Evolutionary conservation across 2,113 vertebrate species (phyloP).

Genomic region (Pavo muticus): DNA sequence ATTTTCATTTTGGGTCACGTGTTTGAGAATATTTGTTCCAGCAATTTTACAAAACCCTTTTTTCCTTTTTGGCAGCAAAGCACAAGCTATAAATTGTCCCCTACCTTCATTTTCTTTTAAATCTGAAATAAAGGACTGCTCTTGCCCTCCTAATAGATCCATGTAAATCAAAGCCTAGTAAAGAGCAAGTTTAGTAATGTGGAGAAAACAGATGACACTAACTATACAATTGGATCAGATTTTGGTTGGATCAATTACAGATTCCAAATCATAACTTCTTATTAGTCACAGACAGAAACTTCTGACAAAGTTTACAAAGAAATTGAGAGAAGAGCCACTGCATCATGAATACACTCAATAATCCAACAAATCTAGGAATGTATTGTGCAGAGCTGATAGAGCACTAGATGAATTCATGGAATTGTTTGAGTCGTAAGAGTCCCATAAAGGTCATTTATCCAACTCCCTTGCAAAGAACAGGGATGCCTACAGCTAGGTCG

Average conservation of each 20-base stretch:
- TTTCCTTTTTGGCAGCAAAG: slow-evolving; percentile 53
- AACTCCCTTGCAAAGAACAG: no score
- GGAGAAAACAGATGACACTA: slow-evolving; percentile 58
- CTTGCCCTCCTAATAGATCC: slow-evolving; percentile 45
- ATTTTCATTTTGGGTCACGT: slow-evolving; percentile 31
- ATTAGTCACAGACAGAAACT: slow-evolving; percentile 67
- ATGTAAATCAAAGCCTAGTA: slow-evolving; percentile 76
- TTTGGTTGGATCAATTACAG: not conserved
- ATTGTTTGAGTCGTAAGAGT: no score
- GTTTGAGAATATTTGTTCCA: slow-evolving; percentile 53
- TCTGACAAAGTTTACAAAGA: slow-evolving; percentile 34
- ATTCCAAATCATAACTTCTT: slow-evolving; percentile 8
- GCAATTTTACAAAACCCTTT: slow-evolving; percentile 49
- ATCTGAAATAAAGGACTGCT: slow-evolving; percentile 53
- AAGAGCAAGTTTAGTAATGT: slow-evolving; percentile 77
- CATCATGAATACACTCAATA: not conserved
- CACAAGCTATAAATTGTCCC: slow-evolving; percentile 73
- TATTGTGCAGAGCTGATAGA: not conserved
- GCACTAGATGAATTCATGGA: not conserved
- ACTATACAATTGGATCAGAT: slow-evolving; percentile 22
- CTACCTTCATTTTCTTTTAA: slow-evolving; percentile 53
- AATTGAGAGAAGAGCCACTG: not conserved
- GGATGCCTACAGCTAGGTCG: no score
- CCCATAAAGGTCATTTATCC: no score
- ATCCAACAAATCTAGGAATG: not conserved